Percentiles rank a stretch among this genome's conserved stretches.
These are phyloP conservation scores for Belgica antarctica DNA, from an alignment of 2,888 invertebrate genomes.

Conservation along the genomic window DNA sequence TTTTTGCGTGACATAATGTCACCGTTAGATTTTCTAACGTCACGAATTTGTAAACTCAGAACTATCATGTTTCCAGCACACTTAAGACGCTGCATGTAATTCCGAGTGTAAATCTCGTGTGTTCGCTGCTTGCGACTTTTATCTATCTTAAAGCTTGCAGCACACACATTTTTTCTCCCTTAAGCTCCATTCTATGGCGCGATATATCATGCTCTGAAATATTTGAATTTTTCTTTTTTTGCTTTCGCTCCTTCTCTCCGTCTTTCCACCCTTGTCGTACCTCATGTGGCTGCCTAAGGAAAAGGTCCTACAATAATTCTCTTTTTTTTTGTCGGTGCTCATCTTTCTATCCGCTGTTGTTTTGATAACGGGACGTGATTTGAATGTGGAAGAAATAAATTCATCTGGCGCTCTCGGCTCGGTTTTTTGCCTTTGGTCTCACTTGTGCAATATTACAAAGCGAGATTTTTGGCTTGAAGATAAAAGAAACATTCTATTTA, in stretches of 20 bases:
- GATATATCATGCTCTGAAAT: slow-evolving; percentile 13
- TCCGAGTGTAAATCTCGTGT: not conserved
- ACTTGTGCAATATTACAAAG: slow-evolving; percentile 5
- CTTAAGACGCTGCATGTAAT: slow-evolving; percentile 8
- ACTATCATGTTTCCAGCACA: not conserved
- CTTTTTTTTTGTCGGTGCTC: not conserved
- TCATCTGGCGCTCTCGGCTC: not conserved
- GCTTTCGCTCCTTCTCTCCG: no score
- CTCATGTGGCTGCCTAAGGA: slow-evolving; percentile 18
- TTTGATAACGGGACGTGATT: slow-evolving; percentile 33
- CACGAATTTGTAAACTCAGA: no score
- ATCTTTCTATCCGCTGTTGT: slow-evolving; percentile 32
- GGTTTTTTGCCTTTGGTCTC: not conserved
- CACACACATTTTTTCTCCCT: not conserved
- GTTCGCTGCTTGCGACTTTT: not conserved
- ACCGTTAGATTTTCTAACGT: no score
- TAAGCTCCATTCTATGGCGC: not conserved
- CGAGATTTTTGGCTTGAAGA: slow-evolving; percentile 12
- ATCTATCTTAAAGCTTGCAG: slow-evolving; percentile 24
- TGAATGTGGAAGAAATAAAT: slow-evolving; percentile 15
- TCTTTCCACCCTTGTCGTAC: not conserved
- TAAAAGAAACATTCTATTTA: slow-evolving; percentile 21
- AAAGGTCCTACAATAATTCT: slow-evolving; percentile 16
- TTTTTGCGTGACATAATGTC: no score
- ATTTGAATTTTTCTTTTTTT: slow-evolving; percentile 23